Evolutionary conservation across 2,888 invertebrate species (phyloP).

Genomic region (Cynaeus angustus): DNA sequence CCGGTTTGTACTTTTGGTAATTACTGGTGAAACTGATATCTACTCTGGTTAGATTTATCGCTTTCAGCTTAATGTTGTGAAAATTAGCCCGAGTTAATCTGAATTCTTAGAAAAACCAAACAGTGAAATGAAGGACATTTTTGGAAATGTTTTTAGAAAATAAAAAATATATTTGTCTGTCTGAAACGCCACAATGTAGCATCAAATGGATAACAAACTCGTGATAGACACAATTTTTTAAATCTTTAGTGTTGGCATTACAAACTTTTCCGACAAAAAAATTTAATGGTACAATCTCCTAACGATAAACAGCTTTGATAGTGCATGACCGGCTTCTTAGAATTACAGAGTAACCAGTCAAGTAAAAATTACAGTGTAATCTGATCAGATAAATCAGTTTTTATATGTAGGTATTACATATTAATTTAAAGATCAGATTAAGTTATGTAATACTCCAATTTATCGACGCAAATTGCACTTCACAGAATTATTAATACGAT

Average conservation of each 20-base stretch:
- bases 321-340: conserved; percentile 15
- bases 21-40: too few species aligned
- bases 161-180: too few species aligned
- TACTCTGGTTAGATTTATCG: too few species aligned
- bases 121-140: too few species aligned
- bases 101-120: too few species aligned
- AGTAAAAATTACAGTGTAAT: conserved; percentile 30
- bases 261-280: conserved; percentile 2
- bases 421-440: conserved; percentile 34
- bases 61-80: too few species aligned
- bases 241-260: background rate
- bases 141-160: too few species aligned
- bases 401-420: conserved; percentile 2
- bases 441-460: conserved; percentile 21
- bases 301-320: conserved; percentile 14
- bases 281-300: conserved; percentile 3
- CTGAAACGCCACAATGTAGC: too few species aligned
- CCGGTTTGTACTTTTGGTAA: too few species aligned
- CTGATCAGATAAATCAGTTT: conserved; percentile 29
- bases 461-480: conserved; percentile 5
- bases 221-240: too few species aligned
- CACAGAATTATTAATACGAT: conserved; percentile 9
- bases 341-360: conserved; percentile 26
- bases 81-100: too few species aligned
- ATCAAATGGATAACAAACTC: too few species aligned